Evolutionary conservation across 2,888 invertebrate species (phyloP).

Genomic region (Cephus pulcher): DNA sequence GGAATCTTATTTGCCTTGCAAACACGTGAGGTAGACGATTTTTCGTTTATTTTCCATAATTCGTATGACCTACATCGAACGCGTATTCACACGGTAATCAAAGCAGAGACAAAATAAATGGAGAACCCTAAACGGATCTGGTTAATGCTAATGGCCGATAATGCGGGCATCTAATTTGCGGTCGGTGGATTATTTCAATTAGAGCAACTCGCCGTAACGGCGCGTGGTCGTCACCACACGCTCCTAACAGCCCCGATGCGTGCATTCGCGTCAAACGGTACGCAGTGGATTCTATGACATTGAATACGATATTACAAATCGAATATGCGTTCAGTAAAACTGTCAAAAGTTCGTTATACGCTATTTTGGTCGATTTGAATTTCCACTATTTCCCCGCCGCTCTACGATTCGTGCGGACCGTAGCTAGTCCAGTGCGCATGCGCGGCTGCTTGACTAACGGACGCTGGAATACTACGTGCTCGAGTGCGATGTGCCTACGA

Average conservation of each 20-base stretch:
- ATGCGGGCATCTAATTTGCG: not conserved
- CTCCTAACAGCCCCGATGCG: not conserved
- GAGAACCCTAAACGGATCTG: constrained; percentile 9
- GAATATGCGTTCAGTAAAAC: not conserved
- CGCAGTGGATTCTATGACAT: not conserved
- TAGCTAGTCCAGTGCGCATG: not conserved
- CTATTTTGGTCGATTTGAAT: not conserved
- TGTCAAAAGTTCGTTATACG: not conserved
- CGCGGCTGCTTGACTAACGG: not conserved
- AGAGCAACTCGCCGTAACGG: not conserved
- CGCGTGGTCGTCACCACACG: not conserved
- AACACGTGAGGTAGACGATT: not conserved
- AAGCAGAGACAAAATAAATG: constrained; percentile 13
- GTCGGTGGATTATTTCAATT: not conserved
- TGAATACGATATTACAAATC: not conserved
- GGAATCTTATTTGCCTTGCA: not conserved
- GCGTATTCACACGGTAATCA: not conserved
- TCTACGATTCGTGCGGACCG: not conserved
- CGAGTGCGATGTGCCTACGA: not conserved
- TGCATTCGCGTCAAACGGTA: not conserved
- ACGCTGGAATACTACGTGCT: not conserved
- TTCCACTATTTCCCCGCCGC: not conserved
- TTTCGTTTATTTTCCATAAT: not conserved
- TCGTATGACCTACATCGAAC: not conserved
- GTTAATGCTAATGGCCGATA: not conserved